phyloP scores from a whole-genome alignment of 2,113 vertebrate genomes.

The Rattus norvegicus region DNA sequence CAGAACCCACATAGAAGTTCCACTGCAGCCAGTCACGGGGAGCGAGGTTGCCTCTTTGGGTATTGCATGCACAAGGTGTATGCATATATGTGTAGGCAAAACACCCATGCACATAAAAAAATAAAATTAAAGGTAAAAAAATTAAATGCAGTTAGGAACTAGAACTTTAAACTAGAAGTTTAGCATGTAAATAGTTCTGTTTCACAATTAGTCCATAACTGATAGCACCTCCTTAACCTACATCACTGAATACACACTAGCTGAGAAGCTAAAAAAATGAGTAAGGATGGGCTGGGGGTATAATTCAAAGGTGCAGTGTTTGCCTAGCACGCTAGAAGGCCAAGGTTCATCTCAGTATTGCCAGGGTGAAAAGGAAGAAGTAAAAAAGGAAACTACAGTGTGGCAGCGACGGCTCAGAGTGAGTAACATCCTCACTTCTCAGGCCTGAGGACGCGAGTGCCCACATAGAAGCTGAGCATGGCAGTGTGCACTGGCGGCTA shows the following conservation, averaged over 20 bases:
- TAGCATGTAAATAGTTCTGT: neutral
- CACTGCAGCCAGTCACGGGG: neutral
- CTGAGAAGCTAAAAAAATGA: constrained; percentile 27
- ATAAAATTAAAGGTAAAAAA: neutral
- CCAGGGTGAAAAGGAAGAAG: neutral
- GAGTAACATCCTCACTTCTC: neutral
- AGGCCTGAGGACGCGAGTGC: neutral
- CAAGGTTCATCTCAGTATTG: neutral
- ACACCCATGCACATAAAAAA: neutral
- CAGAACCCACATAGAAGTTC: neutral
- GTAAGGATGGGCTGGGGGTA: neutral
- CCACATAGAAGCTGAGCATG: too few relatives aligned
- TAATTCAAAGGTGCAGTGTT: neutral
- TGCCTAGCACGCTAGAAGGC: neutral
- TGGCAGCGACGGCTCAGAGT: neutral
- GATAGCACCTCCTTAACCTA: fast-evolving
- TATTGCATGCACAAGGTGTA: neutral
- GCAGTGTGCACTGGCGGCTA: neutral
- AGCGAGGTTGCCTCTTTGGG: neutral
- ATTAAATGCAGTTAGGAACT: neutral
- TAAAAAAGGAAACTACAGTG: neutral
- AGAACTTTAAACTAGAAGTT: neutral
- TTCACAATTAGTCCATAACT: neutral
- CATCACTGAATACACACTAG: neutral
- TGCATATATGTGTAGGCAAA: neutral